These are phyloP conservation scores for Aporophyla nigra DNA, from an alignment of 2,888 invertebrate species.

Conservation along the genomic window DNA sequence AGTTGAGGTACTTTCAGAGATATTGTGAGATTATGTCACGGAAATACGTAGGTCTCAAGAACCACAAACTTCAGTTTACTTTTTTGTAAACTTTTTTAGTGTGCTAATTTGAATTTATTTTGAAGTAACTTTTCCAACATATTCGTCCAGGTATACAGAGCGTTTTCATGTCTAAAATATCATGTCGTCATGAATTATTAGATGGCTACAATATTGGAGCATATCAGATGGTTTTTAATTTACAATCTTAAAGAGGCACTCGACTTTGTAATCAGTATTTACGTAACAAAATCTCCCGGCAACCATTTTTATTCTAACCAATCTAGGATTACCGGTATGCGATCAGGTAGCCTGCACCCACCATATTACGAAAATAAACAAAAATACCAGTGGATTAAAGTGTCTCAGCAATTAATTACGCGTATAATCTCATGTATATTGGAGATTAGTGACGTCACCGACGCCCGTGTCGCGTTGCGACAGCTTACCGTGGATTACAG, in stretches of 20 bases:
- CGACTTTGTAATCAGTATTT: background rate
- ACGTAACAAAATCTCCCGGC: no score
- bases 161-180: background rate
- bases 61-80: background rate
- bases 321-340: background rate
- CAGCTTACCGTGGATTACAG: constrained; percentile 51
- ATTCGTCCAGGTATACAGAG: background rate
- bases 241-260: background rate
- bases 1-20: background rate
- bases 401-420: constrained; percentile 66
- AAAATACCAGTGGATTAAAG: constrained; percentile 39
- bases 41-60: background rate
- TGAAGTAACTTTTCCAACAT: background rate
- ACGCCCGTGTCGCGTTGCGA: constrained; percentile 41
- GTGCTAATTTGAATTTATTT: background rate
- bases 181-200: background rate
- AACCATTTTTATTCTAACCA: background rate
- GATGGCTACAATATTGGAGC: background rate
- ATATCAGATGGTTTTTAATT: background rate
- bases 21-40: background rate
- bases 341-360: background rate
- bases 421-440: constrained; percentile 68
- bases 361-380: constrained; percentile 15
- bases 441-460: constrained; percentile 56
- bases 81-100: background rate